Evolutionary conservation across 1,140 invertebrate species (phyloP).

Genomic region (Listronotus bonariensis): DNA sequence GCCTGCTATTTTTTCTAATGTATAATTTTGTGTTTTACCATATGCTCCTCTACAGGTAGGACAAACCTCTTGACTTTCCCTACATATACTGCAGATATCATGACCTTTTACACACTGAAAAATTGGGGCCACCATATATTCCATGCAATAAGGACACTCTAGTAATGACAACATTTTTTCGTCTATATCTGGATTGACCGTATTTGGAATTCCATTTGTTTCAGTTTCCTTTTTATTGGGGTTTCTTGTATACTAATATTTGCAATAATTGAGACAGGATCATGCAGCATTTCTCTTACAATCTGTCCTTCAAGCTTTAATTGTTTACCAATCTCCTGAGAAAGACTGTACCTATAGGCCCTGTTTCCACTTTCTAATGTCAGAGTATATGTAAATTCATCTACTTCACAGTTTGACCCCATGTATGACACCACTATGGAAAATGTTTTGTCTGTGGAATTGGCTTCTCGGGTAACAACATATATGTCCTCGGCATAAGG

Average conservation of each 20-base stretch:
- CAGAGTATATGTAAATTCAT: slow-evolving; percentile 17
- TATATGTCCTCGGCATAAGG: slow-evolving; percentile 35
- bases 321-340: slow-evolving; percentile 7
- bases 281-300: slow-evolving; percentile 17
- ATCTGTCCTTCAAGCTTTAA: not conserved
- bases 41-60: slow-evolving; percentile 74
- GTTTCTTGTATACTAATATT: slow-evolving; percentile 20
- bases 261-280: slow-evolving; percentile 27
- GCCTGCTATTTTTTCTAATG: slow-evolving; percentile 67
- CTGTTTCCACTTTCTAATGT: slow-evolving; percentile 27
- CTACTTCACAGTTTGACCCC: slow-evolving; percentile 9
- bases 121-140: slow-evolving; percentile 76
- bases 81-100: slow-evolving; percentile 73
- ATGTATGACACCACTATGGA: slow-evolving; percentile 22
- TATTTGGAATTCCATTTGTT: not conserved
- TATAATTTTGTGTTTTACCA: slow-evolving; percentile 72
- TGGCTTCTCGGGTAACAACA: slow-evolving; percentile 21
- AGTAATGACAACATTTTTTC: not conserved
- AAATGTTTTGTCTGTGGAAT: slow-evolving; percentile 24
- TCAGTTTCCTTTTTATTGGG: too few relatives aligned
- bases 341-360: slow-evolving; percentile 2
- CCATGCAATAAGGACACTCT: slow-evolving; percentile 62
- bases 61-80: slow-evolving; percentile 67
- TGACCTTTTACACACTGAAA: slow-evolving; percentile 78
- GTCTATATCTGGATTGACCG: not conserved